Percentiles rank a stretch among this genome's conserved stretches.
Conservation (phyloP, 2,888 invertebrate species). For the Neelides folsomi region DNA sequence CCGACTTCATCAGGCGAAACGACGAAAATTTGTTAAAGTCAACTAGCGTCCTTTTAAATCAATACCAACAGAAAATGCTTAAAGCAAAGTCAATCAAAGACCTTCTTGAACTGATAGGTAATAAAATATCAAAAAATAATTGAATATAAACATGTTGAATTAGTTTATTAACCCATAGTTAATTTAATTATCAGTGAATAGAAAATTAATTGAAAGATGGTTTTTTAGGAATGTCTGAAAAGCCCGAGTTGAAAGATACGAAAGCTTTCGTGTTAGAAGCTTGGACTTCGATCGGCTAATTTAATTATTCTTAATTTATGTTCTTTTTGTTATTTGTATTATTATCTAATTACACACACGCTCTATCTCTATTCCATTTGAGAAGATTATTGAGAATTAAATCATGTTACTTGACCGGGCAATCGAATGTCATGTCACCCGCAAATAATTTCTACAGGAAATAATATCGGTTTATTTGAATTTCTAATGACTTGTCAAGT, state of each 20-base stretch:
- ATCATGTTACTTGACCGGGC: no score
- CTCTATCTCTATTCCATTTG: no score
- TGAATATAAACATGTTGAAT: neutral
- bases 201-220: neutral
- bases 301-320: no score
- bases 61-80: slow-evolving; percentile 75
- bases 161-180: no score
- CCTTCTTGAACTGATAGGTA: slow-evolving; percentile 83
- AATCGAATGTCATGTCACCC: no score
- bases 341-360: no score
- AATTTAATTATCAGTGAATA: no score
- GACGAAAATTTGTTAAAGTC: slow-evolving; percentile 80
- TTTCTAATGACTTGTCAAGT: no score
- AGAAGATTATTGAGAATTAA: no score
- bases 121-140: slow-evolving; percentile 12
- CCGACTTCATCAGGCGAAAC: slow-evolving; percentile 85
- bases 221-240: slow-evolving; percentile 19
- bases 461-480: no score
- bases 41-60: slow-evolving; percentile 65
- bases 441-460: no score
- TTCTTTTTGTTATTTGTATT: no score
- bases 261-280: slow-evolving; percentile 13
- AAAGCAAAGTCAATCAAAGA: slow-evolving; percentile 81
- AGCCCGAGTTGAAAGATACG: slow-evolving; percentile 16
- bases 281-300: slow-evolving; percentile 13